These are phyloP conservation scores for Lepidurus packardi DNA, from an alignment of 1,140 invertebrate genomes.

Conservation along the genomic window DNA sequence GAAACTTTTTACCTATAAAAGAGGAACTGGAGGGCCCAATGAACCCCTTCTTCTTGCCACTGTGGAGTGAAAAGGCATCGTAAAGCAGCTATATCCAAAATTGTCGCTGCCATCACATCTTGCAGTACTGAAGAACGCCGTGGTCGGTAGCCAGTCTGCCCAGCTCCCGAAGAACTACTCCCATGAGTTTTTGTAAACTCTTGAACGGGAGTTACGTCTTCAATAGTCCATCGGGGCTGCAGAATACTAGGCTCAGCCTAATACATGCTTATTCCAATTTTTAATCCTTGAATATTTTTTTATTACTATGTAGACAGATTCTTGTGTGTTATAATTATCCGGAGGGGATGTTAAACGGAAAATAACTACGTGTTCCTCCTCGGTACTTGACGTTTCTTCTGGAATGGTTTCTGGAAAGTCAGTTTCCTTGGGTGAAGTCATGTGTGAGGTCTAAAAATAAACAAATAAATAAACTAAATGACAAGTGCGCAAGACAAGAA, in stretches of 20 bases:
- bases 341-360: slow-evolving; percentile 65
- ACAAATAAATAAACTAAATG: neutral
- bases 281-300: neutral
- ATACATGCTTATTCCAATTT: neutral
- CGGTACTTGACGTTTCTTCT: slow-evolving; percentile 82
- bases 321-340: slow-evolving; percentile 55
- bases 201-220: neutral
- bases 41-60: slow-evolving; percentile 96
- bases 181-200: neutral
- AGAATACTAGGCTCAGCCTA: neutral
- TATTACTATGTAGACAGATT: slow-evolving; percentile 59
- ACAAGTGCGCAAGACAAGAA: no score
- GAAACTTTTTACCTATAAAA: slow-evolving; percentile 63
- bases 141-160: slow-evolving; percentile 32
- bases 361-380: slow-evolving; percentile 84
- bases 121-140: slow-evolving; percentile 35
- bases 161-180: neutral
- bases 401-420: slow-evolving; percentile 85
- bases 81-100: slow-evolving; percentile 86
- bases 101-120: slow-evolving; percentile 36
- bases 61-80: slow-evolving; percentile 93
- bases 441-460: slow-evolving; percentile 45
- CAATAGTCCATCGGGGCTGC: neutral
- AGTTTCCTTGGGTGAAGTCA: slow-evolving; percentile 76
- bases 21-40: slow-evolving; percentile 92